These are phyloP conservation scores for Solea senegalensis DNA, from an alignment of 2,113 vertebrate genomes.

Conservation along the genomic window DNA sequence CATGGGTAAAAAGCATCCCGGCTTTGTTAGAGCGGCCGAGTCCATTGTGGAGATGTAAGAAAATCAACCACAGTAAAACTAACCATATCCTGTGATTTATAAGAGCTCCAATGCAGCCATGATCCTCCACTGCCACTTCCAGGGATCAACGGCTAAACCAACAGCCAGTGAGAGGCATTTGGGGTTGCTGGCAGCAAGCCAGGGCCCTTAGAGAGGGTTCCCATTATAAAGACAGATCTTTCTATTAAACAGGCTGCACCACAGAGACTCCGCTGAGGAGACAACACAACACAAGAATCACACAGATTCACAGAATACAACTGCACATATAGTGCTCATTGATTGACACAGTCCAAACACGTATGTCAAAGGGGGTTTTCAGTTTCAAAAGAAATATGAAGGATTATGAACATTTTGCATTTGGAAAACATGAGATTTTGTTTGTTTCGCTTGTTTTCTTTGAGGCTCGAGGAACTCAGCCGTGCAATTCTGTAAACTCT, in stretches of 20 bases:
- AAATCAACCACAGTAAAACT: conserved; percentile 54
- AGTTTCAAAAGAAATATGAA: conserved; percentile 6
- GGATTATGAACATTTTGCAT: neutral
- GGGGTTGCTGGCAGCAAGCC: conserved; percentile 65
- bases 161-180: conserved; percentile 64
- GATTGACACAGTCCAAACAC: conserved; percentile 22
- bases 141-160: conserved; percentile 77
- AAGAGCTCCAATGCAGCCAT: conserved; percentile 26
- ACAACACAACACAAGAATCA: conserved; percentile 48
- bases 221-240: conserved; percentile 62
- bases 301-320: conserved; percentile 31
- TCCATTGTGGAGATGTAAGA: conserved; percentile 25
- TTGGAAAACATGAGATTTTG: conserved; percentile 27
- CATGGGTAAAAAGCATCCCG: conserved; percentile 30
- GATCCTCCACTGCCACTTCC: conserved; percentile 62
- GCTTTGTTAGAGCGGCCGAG: conserved; percentile 34
- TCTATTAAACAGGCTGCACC: conserved; percentile 47
- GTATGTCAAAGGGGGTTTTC: conserved; percentile 11
- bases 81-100: conserved; percentile 62
- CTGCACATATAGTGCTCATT: conserved; percentile 16
- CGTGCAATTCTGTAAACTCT: neutral
- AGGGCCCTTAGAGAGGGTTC: conserved; percentile 59
- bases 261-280: conserved; percentile 52
- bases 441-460: conserved; percentile 25
- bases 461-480: neutral